These are phyloP conservation scores for Epinephelus coioides DNA, from an alignment of 2,797 vertebrate species.

Conservation along the genomic window DNA sequence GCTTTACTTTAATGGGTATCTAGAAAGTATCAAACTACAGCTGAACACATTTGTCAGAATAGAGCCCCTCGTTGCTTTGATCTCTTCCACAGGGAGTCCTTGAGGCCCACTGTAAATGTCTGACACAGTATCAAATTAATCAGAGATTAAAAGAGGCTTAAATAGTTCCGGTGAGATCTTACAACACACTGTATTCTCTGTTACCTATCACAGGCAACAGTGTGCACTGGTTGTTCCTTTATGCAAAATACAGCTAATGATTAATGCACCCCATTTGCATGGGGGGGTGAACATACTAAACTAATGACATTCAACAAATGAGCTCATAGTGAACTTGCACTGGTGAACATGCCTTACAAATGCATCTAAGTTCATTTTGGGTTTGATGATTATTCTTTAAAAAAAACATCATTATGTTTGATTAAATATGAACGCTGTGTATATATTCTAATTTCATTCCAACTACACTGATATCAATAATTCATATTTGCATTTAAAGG, in stretches of 20 bases:
- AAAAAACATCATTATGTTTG: conserved; percentile 28
- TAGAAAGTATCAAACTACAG: conserved; percentile 34
- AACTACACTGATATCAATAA: conserved; percentile 21
- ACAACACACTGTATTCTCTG: conserved; percentile 1
- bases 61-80: conserved; percentile 34
- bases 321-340: conserved; percentile 38
- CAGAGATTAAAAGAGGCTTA: conserved; percentile 48
- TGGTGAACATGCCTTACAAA: conserved; percentile 36
- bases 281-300: conserved; percentile 54
- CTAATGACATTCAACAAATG: conserved; percentile 68
- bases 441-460: conserved; percentile 18
- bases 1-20: conserved; percentile 44
- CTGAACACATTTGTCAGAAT: conserved; percentile 33
- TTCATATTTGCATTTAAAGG: conserved; percentile 25
- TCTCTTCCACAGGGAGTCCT: conserved; percentile 38
- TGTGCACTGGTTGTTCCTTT: conserved; percentile 24
- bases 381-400: conserved; percentile 48
- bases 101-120: conserved; percentile 22
- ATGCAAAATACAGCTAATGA: conserved; percentile 60
- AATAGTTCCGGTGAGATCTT: conserved; percentile 39
- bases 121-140: conserved; percentile 56
- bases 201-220: conserved; percentile 12
- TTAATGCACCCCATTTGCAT: conserved; percentile 70
- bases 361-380: conserved; percentile 34
- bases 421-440: conserved; percentile 53